These are phyloP conservation scores for Pseudomugil tenellus DNA, from an alignment of 2,797 vertebrate genomes.

Conservation along the genomic window DNA sequence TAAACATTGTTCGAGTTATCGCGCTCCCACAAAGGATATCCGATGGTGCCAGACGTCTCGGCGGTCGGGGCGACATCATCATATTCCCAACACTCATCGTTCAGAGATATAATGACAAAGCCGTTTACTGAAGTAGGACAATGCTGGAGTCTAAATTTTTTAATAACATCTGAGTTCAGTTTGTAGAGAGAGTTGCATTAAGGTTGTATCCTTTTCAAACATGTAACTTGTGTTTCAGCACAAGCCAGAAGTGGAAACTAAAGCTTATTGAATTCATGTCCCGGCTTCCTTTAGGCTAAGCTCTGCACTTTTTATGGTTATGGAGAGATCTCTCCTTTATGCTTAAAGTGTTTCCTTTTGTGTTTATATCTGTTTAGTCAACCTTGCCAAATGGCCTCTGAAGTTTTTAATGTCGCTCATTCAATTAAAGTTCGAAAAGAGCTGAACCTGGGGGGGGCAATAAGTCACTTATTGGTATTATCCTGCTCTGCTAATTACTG, in stretches of 20 bases:
- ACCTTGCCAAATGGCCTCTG: slow-evolving; percentile 76
- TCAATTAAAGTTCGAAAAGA: slow-evolving; percentile 79
- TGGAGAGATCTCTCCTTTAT: slow-evolving; percentile 13
- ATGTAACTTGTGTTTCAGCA: neutral
- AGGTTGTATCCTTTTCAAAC: neutral
- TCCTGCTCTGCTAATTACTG: slow-evolving; percentile 80
- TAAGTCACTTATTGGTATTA: slow-evolving; percentile 81
- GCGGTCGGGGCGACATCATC: no score
- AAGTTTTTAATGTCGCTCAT: slow-evolving; percentile 82
- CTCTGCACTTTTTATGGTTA: slow-evolving; percentile 37
- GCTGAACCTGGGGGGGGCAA: slow-evolving; percentile 74
- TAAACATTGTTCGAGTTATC: no score
- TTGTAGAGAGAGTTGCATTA: neutral
- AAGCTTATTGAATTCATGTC: slow-evolving; percentile 1
- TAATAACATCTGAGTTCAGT: neutral
- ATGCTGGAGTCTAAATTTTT: no score
- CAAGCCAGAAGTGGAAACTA: neutral
- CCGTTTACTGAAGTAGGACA: neutral
- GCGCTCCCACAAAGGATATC: no score
- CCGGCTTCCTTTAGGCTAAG: slow-evolving; percentile 22
- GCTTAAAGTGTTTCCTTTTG: slow-evolving; percentile 64
- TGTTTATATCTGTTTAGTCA: slow-evolving; percentile 79
- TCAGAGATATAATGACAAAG: no score
- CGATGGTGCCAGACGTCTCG: no score
- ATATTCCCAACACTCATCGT: no score